These are phyloP conservation scores for Rhipidura dahli DNA, from an alignment of 2,113 vertebrate genomes.

Conservation along the genomic window DNA sequence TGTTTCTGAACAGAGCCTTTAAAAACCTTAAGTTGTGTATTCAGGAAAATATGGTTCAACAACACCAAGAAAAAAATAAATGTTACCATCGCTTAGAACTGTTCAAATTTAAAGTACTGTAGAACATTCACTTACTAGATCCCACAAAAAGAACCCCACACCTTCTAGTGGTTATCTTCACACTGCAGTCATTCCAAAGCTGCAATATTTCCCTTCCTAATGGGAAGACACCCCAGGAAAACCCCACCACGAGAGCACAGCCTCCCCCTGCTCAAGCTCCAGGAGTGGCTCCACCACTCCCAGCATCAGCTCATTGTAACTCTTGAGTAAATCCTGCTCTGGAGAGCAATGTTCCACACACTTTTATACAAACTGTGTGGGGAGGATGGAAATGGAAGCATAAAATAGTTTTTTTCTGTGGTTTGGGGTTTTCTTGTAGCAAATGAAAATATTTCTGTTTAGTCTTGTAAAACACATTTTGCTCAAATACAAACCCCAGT, in stretches of 20 bases:
- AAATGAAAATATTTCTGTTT: slow-evolving; percentile 27
- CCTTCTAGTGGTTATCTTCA: neutral
- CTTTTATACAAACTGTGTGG: neutral
- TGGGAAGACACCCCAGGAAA: neutral
- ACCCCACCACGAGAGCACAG: neutral
- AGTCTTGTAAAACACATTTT: slow-evolving; percentile 6
- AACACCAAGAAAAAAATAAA: neutral
- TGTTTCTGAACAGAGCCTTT: neutral
- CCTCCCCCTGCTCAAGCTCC: neutral
- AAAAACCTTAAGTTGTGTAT: neutral
- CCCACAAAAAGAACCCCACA: neutral
- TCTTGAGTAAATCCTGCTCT: neutral
- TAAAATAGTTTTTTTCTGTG: neutral
- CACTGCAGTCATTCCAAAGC: neutral
- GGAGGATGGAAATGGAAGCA: neutral
- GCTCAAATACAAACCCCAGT: neutral
- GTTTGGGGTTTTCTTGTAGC: neutral
- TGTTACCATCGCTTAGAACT: accelerated
- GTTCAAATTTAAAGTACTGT: neutral
- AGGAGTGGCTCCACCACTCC: neutral
- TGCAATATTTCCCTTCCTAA: neutral
- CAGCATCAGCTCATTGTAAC: neutral
- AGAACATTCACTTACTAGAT: neutral
- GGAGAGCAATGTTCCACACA: neutral
- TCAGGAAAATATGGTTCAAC: neutral